Evolutionary conservation across 2,888 invertebrate genomes (phyloP).

Genomic region (Brachypterus glaber): DNA sequence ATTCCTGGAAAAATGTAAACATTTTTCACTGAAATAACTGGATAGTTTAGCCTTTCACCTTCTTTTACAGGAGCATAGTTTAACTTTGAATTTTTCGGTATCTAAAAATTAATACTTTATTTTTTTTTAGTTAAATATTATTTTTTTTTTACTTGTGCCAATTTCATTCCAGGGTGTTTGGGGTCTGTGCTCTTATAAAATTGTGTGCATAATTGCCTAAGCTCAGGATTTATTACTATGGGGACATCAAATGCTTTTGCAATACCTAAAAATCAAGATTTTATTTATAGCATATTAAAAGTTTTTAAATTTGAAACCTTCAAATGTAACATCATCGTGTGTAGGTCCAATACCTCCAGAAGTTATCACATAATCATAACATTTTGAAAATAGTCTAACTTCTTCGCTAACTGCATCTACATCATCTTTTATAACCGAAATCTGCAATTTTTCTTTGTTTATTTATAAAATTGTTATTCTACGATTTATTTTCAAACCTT

Average conservation of each 20-base stretch:
- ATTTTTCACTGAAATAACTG: constrained; percentile 47
- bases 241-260: constrained; percentile 45
- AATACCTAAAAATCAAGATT: constrained; percentile 37
- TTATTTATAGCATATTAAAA: constrained; percentile 5
- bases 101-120: constrained; percentile 40
- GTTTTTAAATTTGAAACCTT: constrained; percentile 41
- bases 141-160: constrained; percentile 31
- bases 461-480: constrained; percentile 1
- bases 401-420: constrained; percentile 54
- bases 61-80: constrained; percentile 36
- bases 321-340: constrained; percentile 68
- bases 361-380: constrained; percentile 59
- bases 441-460: constrained; percentile 33
- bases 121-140: constrained; percentile 4
- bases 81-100: constrained; percentile 41
- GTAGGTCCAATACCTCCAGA: constrained; percentile 72
- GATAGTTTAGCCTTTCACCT: constrained; percentile 35
- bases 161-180: constrained; percentile 39
- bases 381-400: constrained; percentile 49
- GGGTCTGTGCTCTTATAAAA: constrained; percentile 38
- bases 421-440: constrained; percentile 58
- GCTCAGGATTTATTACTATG: constrained; percentile 39
- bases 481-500: constrained; percentile 36
- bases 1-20: constrained; percentile 65
- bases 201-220: constrained; percentile 40